Evolutionary conservation across 1,140 invertebrate species (phyloP).

Genomic region (Saccostrea cuccullata): DNA sequence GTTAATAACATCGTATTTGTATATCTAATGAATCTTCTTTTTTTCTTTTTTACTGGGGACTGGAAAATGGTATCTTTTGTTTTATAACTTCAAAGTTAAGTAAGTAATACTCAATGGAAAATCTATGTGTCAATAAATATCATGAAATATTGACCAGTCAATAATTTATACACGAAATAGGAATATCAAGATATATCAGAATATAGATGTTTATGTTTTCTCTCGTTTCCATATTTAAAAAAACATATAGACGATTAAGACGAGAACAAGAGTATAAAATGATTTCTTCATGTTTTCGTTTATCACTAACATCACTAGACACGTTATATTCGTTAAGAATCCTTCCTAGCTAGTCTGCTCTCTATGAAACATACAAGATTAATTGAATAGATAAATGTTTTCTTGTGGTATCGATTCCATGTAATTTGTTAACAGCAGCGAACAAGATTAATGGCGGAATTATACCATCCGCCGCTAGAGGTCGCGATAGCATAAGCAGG

Average conservation of each 20-base stretch:
- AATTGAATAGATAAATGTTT: slow-evolving; percentile 35
- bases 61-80: no score
- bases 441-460: slow-evolving; percentile 36
- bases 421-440: slow-evolving; percentile 35
- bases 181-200: no score
- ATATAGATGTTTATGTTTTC: not conserved
- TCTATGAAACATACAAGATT: slow-evolving; percentile 34
- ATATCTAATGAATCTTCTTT: no score
- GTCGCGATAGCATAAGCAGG: slow-evolving; percentile 11
- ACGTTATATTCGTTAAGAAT: slow-evolving; percentile 10
- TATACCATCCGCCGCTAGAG: slow-evolving; percentile 21
- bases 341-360: not conserved
- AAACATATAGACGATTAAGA: not conserved
- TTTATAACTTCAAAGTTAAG: no score
- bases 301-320: not conserved
- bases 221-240: not conserved
- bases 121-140: no score
- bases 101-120: no score
- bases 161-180: no score
- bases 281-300: slow-evolving; percentile 2
- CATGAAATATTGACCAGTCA: no score
- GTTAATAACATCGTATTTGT: no score
- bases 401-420: slow-evolving; percentile 31
- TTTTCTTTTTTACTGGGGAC: no score
- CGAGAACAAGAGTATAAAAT: not conserved